Evolutionary conservation across 2,797 vertebrate species (phyloP), one percentile per base, ranked within the genome.

Genomic region (Bucorvus abyssinicus): DNA sequence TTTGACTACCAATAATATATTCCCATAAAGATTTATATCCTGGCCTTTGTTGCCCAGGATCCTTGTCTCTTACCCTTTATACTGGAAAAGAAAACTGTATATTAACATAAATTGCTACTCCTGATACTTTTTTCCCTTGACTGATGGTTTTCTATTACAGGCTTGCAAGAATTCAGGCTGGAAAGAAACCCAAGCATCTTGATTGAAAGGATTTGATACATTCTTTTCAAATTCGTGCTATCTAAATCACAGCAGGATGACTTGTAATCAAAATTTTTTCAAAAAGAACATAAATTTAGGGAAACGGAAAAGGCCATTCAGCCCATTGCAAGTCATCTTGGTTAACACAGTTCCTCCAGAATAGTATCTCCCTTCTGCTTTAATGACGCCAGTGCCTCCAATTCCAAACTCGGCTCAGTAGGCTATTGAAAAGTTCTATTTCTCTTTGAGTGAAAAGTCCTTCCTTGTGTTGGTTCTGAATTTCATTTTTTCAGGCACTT

Each of bases 191-290:
- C 71, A 96, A 94, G 93, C 64, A 91, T 80, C 84, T 94, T 96
- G 89, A 96, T 94, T 95, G 94, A 97, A 97, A 90, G 75, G 74
- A 92, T 95, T 97, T 94, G 92, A 95, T 94, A 93, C 76, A 80
- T 91, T 97, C 94, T 93, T 92, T 93, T 80, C 87, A 92, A 97
- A 97, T 94, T 95, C 90, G 92, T 95, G 82, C 89, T 96, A 95
- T 93, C 94, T 92, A 95, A 97, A 96, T 96, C 96, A 97, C 91
- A 96, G 95, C 89, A 93, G 95, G 95, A 94, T 90, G 89, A 95
- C 93, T 96, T 93, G 91, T 96, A 96, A 97, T 96, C 94, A 96
- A 94, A 95, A 91, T 95, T 96, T 96, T 70, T 93, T 93, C 75
- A 95, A 96, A 96, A 95, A 90, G 94, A 91, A 95, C 92, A 96